Evolutionary conservation across 2,888 invertebrate species (phyloP).

Genomic region (Harmothoe impar): DNA sequence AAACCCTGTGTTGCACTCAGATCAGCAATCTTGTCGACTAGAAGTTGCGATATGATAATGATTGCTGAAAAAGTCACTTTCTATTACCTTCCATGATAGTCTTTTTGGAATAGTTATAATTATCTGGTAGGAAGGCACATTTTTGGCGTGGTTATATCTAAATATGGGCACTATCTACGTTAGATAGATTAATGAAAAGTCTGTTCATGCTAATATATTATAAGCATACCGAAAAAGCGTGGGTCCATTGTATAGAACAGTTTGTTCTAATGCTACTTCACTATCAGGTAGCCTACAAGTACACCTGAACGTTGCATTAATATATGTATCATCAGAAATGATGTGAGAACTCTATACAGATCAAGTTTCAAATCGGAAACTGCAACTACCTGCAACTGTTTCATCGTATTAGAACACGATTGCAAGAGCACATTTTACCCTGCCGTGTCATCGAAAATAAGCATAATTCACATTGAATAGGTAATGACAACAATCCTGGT

Average conservation of each 20-base stretch:
- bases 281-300: background rate
- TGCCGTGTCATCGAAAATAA: too few species aligned
- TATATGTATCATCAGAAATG: background rate
- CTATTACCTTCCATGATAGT: background rate
- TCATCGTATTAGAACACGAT: too few species aligned
- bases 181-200: background rate
- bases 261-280: too few species aligned
- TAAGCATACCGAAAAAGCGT: too few species aligned
- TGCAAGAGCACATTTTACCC: too few species aligned
- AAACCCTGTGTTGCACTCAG: background rate
- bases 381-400: too few species aligned
- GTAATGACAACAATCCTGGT: too few species aligned
- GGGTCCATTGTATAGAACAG: too few species aligned
- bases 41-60: background rate
- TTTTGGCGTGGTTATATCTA: background rate
- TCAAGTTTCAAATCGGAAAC: constrained; percentile 11
- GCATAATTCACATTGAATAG: too few species aligned
- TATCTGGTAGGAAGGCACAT: constrained; percentile 26
- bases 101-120: background rate
- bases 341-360: background rate
- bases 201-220: too few species aligned
- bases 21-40: constrained; percentile 36
- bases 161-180: background rate
- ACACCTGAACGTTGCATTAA: background rate
- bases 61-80: background rate